Base-by-base conservation (phyloP, 2,888 invertebrate genomes). In the Nezara viridula region DNA sequence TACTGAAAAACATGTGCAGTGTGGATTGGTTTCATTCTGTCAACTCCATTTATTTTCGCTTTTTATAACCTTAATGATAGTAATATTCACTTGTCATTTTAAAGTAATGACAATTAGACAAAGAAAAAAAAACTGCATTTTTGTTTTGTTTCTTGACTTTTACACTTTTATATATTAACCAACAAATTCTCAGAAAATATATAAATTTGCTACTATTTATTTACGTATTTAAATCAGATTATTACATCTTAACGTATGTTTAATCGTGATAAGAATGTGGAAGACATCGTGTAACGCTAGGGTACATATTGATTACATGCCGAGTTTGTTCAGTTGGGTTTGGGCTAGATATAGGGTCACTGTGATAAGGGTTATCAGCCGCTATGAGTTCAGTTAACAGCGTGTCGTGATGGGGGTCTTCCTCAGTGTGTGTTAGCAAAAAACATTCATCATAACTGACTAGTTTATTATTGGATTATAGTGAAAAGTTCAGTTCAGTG, bases 271-370 rank as follows among this genome's bases (percentile, higher is more conserved):
- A 73, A 32, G 66, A 37, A 37, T 32, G 16, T 19, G 5, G 66
- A 73, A 37, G 66, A 73, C 32, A 7, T 27, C 32, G 66, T 73
- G 3, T 50, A 50, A 60, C 32, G 37, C 32, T 2, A 73, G 66
- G 19, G 66, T 73, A 73, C 66, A 73, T 73, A 73, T 73, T 73
- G 66, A 73, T 73, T 73, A 73, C 19, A 37, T 5, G 66, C 14
- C 1, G 32, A 21, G 66, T 73, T 44, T 44, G 81, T 81, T 47
- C 81, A 40, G 44, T 47, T 24, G 44, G n/a, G 81, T 81, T 47
- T 81, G 44, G 44, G 44, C 81, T 81, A 81, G 81, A 81, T 81
- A 81, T 73, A 47, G 81, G 81, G 81, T 81, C 81, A 81, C 19
- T 12, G 44, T 81, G 81, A 81, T 81, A 81, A 66, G 81, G 44